phyloP scores from a whole-genome alignment of 2,888 invertebrate species.

The Oscheius onirici region DNA sequence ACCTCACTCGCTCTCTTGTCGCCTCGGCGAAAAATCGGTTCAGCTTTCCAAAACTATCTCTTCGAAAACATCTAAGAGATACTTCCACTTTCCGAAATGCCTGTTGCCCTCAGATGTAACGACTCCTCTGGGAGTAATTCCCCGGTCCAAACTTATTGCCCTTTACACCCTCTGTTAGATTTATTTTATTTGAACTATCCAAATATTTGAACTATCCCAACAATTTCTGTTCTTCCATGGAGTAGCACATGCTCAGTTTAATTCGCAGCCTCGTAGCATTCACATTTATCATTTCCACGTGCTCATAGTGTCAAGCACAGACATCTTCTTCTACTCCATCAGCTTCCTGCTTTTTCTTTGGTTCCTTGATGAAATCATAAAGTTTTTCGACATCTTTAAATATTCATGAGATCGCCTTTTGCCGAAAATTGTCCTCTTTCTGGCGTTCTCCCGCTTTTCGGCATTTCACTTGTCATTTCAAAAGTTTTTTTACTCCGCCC shows the following conservation, averaged over 20 bases:
- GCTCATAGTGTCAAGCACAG: not conserved
- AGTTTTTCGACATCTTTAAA: not conserved
- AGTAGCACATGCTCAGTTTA: too few relatives aligned
- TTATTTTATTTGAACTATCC: conserved; percentile 7
- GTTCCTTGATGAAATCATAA: not conserved
- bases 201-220: not conserved
- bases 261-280: too few relatives aligned
- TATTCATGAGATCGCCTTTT: conserved; percentile 25
- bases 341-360: not conserved
- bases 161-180: conserved; percentile 13
- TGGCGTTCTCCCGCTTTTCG: not conserved
- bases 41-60: not conserved
- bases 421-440: conserved; percentile 27
- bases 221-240: too few relatives aligned
- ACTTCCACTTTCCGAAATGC: not conserved
- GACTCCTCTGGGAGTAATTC: conserved; percentile 12
- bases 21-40: not conserved
- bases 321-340: not conserved
- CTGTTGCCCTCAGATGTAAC: conserved; percentile 25
- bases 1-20: not conserved
- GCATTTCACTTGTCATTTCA: not conserved
- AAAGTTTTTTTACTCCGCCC: conserved; percentile 2
- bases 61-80: not conserved
- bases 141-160: conserved; percentile 19
- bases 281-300: too few relatives aligned